These are phyloP conservation scores for Rutilus rutilus DNA, from an alignment of 2,113 vertebrate species.

Conservation along the genomic window DNA sequence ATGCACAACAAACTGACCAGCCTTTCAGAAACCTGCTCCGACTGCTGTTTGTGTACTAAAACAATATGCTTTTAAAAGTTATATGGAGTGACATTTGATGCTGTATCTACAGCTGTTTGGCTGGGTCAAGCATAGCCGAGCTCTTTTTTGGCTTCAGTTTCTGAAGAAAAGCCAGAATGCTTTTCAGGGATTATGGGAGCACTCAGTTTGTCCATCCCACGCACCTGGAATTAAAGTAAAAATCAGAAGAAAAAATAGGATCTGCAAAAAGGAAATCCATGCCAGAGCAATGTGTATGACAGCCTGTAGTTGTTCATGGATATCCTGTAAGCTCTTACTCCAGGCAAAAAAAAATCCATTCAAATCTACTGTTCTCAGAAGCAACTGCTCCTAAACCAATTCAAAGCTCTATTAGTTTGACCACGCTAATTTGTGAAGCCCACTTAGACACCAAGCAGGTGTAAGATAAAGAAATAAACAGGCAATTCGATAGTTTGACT, in stretches of 20 bases:
- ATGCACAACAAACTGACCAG: neutral
- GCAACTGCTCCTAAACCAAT: constrained; percentile 9
- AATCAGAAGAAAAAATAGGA: neutral
- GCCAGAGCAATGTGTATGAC: neutral
- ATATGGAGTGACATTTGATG: neutral
- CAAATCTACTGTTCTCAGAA: constrained; percentile 10
- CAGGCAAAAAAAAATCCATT: neutral
- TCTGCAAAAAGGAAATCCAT: neutral
- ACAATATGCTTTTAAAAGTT: neutral
- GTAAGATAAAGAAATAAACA: neutral
- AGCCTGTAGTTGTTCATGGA: neutral
- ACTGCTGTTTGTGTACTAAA: neutral
- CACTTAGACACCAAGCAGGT: neutral
- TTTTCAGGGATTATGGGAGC: constrained; percentile 11
- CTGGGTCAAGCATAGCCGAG: neutral
- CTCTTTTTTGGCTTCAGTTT: neutral
- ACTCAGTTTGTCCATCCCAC: constrained; percentile 1
- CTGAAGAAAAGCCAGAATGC: neutral
- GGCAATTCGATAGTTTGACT: neutral
- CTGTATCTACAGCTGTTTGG: constrained; percentile 17
- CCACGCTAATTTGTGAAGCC: neutral
- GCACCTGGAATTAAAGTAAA: constrained; percentile 10
- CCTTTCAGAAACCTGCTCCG: neutral
- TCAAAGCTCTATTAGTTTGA: neutral
- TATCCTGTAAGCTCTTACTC: neutral